Evolutionary conservation across 1,140 invertebrate species (phyloP).

Genomic region (Helicorthomorpha holstii): DNA sequence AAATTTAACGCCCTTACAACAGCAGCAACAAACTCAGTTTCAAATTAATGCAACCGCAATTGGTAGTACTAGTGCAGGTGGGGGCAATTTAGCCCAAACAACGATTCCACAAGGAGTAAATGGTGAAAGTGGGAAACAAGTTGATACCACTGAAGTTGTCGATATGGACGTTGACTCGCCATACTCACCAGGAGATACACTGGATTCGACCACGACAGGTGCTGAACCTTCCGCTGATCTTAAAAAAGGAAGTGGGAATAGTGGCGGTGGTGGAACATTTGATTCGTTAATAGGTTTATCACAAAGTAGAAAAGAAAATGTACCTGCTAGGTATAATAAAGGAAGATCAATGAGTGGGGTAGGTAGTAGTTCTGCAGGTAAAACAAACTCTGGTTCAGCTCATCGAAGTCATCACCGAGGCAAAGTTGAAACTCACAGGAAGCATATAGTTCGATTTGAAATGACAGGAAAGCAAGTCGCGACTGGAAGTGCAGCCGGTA

Average conservation of each 20-base stretch:
- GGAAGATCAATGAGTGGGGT: not conserved
- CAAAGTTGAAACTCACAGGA: not conserved
- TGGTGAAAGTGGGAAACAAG: not conserved
- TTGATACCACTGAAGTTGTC: conserved; percentile 27
- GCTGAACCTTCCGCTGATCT: too few relatives aligned
- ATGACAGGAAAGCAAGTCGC: not conserved
- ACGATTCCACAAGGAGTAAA: conserved; percentile 3
- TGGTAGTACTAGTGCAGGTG: not conserved
- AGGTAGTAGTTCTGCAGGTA: not conserved
- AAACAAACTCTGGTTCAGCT: not conserved
- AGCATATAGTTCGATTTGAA: conserved; percentile 8
- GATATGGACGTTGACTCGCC: conserved; percentile 42
- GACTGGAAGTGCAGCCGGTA: conserved; percentile 1
- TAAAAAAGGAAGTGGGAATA: too few relatives aligned
- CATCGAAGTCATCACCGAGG: not conserved
- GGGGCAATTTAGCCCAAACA: conserved; percentile 4
- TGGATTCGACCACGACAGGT: not conserved
- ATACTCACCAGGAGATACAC: conserved; percentile 17
- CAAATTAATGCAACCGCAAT: not conserved
- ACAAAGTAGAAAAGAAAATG: conserved; percentile 6
- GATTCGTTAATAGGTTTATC: not conserved
- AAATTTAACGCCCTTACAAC: not conserved
- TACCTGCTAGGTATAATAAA: not conserved
- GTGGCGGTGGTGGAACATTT: conserved; percentile 1
- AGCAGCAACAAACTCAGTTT: not conserved